Base-by-base conservation (phyloP, 2,113 vertebrate species). In the cat (Felis catus) region DNA sequence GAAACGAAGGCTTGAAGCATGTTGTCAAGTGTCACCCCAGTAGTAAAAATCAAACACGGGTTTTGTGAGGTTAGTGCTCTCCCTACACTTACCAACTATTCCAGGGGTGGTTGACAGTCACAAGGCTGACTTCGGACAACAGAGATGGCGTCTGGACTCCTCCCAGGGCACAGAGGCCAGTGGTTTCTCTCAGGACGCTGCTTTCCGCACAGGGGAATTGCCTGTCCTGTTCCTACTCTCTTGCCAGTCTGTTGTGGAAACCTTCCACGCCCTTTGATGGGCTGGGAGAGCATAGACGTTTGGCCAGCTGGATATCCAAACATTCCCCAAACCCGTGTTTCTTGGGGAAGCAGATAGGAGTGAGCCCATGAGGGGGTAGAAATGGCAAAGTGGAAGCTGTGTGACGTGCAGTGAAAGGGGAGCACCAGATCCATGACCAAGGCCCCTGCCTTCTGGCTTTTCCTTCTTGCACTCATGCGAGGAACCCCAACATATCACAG, bases 381-480 rank as follows among this genome's bases (percentile, higher is more conserved):
- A 9, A 0, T 23, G 25, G 9, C 18, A 14, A 33, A 51, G 12
- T 13, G 18, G 9, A 29, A 4, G 3, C 61, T n/a, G 8, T 48
- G 36, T 65, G 66, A 12, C 12, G 13, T 23, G 10, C 8, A 0
- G 27, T 31, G 39, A 12, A 0, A 55, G 7, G 85, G 51, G 8
- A 29, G 48, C 31, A 2, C 39, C 4, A 4, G 27, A 41, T 89
- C 33, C 76, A 27, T 36, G 51, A 7, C 71, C 78, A 7, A 0
- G 4, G 53, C n/a, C 3, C 31, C n/a, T 51, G 39, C 36, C 4
- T 53, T 39, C 18, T 0, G 7, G 36, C 41, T 90, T 65, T 19
- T 10, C 16, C 33, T n/a, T 55, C 53, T 31, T 8, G 53, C 36
- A 23, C 14, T 18, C 9, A 41, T 4, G 0, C 1, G 5, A 58